Base-by-base conservation (phyloP, 2,113 vertebrate species). In the Gallinago media region DNA sequence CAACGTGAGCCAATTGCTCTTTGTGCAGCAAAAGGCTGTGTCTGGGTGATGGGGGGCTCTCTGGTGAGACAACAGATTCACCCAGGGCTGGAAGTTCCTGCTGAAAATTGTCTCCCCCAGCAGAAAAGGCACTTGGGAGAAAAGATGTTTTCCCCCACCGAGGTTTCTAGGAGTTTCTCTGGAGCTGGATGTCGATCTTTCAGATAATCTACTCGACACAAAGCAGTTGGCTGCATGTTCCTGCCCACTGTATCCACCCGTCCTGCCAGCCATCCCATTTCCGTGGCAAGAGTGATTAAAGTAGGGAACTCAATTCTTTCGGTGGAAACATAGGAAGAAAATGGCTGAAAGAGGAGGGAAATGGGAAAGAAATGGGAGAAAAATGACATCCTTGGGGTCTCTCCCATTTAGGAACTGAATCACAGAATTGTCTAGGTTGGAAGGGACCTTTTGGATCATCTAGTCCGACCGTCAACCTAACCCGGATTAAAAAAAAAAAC, bases 201-300 rank as follows among this genome's bases (percentile, higher is more conserved):
- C n/a, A 34, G 26, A 16, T 4, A 11, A 11, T 3, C 32, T 15
- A 20, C 42, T 2, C 31, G 70, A 23, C 8, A 10, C 38, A 25
- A 27, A 63, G 22, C n/a, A 0, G 2, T 4, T 21, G 27, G 40
- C 22, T 29, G 25, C 0, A 0, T 0, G 0, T n/a, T 55, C 47
- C 58, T 50, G 25, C 36, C 44, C 13, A 0, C 34, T 9, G 19
- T 1, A 5, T 8, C 20, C 0, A 0, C 40, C 1, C 5, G 11
- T 12, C 59, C 21, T 15, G 26, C 67, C 26, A 8, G 22, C 11
- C 40, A 5, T 1, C 44, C 58, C 38, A 1, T 49, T 18, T 9
- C 47, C 9, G 22, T 6, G 50, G 50, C n/a, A 17, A 0, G 3
- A 15, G 11, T 11, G 58, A 7, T 32, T 11, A 8, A 26, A 73